Evolutionary conservation across 2,113 vertebrate genomes (phyloP).

Genomic region (Lepus europaeus): DNA sequence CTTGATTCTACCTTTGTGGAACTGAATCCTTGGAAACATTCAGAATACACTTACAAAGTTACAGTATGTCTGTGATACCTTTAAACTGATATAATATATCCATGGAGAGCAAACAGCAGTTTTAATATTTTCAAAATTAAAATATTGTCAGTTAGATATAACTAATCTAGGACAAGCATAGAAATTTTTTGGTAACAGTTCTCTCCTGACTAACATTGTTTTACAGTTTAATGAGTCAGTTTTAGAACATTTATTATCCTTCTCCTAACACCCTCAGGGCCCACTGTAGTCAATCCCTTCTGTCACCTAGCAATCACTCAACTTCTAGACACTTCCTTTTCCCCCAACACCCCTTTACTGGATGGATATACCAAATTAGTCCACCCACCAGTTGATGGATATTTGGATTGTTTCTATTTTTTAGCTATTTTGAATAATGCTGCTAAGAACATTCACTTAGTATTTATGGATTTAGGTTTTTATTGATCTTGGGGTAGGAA

Average conservation of each 20-base stretch:
- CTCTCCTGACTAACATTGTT: neutral
- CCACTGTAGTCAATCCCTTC: neutral
- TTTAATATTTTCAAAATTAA: slow-evolving; percentile 28
- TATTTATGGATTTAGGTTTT: neutral
- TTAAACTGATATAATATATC: neutral
- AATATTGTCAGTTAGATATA: neutral
- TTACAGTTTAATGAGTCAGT: neutral
- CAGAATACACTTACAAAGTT: neutral
- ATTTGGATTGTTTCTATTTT: neutral
- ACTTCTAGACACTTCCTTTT: neutral
- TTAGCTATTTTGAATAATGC: neutral
- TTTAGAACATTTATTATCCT: neutral
- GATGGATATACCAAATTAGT: neutral
- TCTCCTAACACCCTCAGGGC: neutral
- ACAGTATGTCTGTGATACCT: neutral
- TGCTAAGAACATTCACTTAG: neutral
- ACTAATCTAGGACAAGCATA: neutral
- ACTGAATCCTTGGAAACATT: neutral
- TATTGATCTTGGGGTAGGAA: neutral
- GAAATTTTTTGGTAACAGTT: neutral
- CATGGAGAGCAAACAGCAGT: neutral
- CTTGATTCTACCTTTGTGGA: neutral
- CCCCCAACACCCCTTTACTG: no score
- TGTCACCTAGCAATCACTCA: neutral
- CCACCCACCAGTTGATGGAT: neutral